Evolutionary conservation across 1,140 invertebrate genomes (phyloP).

Genomic region (Ceratitis capitata): DNA sequence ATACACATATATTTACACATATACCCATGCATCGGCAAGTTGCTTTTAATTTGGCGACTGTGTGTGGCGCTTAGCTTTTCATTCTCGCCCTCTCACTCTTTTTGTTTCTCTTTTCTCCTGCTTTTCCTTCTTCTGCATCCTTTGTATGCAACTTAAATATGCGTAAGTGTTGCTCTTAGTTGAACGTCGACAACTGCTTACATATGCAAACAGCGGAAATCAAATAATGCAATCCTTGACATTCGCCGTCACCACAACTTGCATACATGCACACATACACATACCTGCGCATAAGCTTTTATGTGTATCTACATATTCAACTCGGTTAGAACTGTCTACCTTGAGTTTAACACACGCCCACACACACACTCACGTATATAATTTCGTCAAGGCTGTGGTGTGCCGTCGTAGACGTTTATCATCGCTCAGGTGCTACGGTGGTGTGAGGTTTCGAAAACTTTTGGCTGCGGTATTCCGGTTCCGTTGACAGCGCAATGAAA

Average conservation of each 20-base stretch:
- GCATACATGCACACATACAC: neutral
- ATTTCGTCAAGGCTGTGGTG: neutral
- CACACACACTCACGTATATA: neutral
- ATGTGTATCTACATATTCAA: neutral
- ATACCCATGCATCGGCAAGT: neutral
- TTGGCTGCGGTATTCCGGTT: constrained; percentile 6
- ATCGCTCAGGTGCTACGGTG: neutral
- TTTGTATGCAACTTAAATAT: constrained; percentile 22
- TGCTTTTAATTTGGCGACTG: constrained; percentile 15
- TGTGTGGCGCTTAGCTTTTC: neutral
- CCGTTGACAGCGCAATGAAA: constrained; percentile 5
- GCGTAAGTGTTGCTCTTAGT: neutral
- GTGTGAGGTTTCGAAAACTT: neutral
- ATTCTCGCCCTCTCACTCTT: neutral
- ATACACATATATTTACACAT: neutral
- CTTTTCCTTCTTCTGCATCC: neutral
- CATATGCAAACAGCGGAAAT: constrained; percentile 29
- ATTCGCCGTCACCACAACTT: neutral
- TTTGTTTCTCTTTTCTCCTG: too few species aligned
- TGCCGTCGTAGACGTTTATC: neutral
- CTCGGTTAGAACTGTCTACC: neutral
- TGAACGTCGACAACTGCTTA: constrained; percentile 9
- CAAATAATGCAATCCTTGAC: constrained; percentile 37
- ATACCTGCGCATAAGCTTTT: too few species aligned
- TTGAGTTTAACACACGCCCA: neutral